Base-by-base conservation (phyloP, 1,140 invertebrate species). In the Stratiolaelaps scimitus region DNA sequence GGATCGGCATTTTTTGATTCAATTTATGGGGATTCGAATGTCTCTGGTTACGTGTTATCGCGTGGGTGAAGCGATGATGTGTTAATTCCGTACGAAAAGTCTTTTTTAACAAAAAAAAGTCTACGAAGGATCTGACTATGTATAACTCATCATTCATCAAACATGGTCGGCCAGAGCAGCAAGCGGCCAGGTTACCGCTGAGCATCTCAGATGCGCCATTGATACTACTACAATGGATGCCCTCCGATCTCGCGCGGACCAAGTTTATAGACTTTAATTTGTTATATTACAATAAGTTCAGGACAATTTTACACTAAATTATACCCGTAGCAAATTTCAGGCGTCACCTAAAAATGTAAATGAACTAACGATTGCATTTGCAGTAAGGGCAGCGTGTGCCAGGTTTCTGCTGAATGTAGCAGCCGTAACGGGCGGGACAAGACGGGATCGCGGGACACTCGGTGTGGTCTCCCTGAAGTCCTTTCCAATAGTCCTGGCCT, bases 281-380 rank as follows among this genome's bases (percentile, higher is more conserved):
- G 44, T n/a, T 13, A n/a, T n/a, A 45, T 13, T 13, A 45, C n/a
- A 45, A 45, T 45, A n/a, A 13, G 44, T 45, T 45, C n/a, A n/a
- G 44, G n/a, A 45, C 13, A 13, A 13, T 13, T 45, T 45, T 45
- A n/a, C 13, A 45, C 19, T 13, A 45, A 45, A n/a, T 13, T 19
- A 45, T 45, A 28, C 19, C 19, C 15, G 7, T 28, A 6, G 15
- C 7, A 28, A 48, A 28, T 7, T 7, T 48, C 15, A 23, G 7
- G 47, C 47, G 7, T 6, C 15, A 48, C 15, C 4, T 28, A 15
- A 15, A 15, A 4, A 15, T 15, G 26, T 34, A 17, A 15, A 34
- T 15, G 10, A 60, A 60, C 53, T 60, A 15, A 60, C 53, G 34
- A 15, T 60, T 34, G 53, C 53, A 60, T 34, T 60, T 60, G 53